Percentiles rank a stretch among this genome's conserved stretches.
Conservation (phyloP, 2,888 invertebrate genomes). For the Drosophila pseudotalamancana region DNA sequence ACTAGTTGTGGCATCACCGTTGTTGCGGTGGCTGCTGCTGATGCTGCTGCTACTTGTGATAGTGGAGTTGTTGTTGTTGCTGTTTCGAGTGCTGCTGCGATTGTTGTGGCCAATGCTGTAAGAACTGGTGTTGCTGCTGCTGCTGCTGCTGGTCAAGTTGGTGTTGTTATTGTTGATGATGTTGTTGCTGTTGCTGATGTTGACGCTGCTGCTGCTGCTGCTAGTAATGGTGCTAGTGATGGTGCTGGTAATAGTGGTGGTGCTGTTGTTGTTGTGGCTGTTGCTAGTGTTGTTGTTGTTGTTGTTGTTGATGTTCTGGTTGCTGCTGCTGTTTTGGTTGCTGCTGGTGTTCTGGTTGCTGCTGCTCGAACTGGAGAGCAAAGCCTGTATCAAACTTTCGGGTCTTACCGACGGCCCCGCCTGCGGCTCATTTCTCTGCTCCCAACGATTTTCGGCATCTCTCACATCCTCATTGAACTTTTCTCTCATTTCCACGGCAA, state of each 20-base stretch:
- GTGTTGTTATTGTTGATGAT: not conserved
- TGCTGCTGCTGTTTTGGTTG: not conserved
- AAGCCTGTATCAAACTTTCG: slow-evolving; percentile 52
- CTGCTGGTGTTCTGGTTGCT: not conserved
- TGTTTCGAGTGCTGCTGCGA: not conserved
- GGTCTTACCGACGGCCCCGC: slow-evolving; percentile 9
- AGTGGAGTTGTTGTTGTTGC: not conserved
- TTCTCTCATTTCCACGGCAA: slow-evolving; percentile 85
- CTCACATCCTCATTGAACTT: slow-evolving; percentile 92
- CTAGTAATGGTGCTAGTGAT: not conserved
- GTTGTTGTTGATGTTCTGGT: not conserved
- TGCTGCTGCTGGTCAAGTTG: not conserved
- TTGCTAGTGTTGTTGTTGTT: not conserved
- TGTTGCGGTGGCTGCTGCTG: too few relatives aligned
- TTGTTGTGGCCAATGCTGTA: too few relatives aligned
- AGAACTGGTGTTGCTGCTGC: not conserved
- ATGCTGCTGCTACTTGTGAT: too few relatives aligned
- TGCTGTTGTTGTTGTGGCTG: not conserved
- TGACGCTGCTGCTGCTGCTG: not conserved
- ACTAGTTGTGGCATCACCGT: too few relatives aligned
- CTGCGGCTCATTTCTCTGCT: not conserved
- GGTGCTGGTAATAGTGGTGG: not conserved
- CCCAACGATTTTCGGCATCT: slow-evolving; percentile 86
- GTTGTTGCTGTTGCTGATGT: not conserved
- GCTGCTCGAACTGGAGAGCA: slow-evolving; percentile 29